Evolutionary conservation across 2,113 vertebrate genomes (phyloP).

Genomic region (Oreotrochilus melanogaster): DNA sequence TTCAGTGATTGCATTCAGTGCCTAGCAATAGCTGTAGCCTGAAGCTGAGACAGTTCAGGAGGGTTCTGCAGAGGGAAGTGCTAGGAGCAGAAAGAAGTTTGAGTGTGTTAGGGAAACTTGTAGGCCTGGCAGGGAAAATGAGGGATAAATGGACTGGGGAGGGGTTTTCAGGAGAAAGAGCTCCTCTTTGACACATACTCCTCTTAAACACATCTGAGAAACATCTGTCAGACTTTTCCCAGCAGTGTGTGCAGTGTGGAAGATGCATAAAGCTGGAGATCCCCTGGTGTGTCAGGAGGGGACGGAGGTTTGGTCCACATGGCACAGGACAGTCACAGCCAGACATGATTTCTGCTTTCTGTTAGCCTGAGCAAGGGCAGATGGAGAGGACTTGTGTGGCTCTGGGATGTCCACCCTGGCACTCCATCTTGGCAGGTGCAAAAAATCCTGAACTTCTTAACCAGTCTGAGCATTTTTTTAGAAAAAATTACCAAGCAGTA

Average conservation of each 20-base stretch:
- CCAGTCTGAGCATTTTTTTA: too few species aligned
- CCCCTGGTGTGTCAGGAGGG: neutral
- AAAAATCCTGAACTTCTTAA: neutral
- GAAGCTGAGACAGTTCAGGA: neutral
- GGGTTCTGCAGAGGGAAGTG: neutral
- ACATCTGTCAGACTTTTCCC: neutral
- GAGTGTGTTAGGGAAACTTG: neutral
- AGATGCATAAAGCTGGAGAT: too few species aligned
- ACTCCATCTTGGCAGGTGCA: too few species aligned
- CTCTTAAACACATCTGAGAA: neutral
- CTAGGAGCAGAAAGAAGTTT: neutral
- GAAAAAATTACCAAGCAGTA: neutral
- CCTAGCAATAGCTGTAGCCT: neutral
- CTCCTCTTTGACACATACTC: neutral
- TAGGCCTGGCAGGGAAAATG: neutral
- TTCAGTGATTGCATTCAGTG: accelerated
- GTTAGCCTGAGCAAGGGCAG: neutral
- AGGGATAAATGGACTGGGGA: neutral
- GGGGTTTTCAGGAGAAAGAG: neutral
- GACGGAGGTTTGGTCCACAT: too few species aligned
- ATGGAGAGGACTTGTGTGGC: too few species aligned
- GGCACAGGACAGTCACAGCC: neutral
- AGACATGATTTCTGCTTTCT: neutral
- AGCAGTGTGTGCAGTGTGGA: neutral
- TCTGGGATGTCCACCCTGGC: neutral